Conservation (phyloP, 2,888 invertebrate genomes). For the Crematogaster levior region DNA sequence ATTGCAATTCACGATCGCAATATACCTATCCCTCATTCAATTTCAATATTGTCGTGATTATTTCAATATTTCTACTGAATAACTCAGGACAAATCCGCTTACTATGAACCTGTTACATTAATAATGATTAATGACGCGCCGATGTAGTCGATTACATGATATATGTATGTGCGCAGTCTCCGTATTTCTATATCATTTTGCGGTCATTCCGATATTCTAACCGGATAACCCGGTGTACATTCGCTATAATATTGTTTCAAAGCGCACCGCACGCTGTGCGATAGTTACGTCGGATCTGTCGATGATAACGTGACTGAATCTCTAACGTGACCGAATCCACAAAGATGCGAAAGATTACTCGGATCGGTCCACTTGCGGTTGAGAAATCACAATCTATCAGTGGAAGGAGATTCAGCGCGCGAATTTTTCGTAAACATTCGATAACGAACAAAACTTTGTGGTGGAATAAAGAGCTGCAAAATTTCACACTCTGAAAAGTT, state of each 20-base stretch:
- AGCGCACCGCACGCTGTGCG: neutral
- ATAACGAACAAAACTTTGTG: constrained; percentile 42
- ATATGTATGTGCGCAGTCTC: constrained; percentile 4
- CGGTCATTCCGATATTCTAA: constrained; percentile 24
- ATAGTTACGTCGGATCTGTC: neutral
- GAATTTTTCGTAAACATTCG: constrained; percentile 17
- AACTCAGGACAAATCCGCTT: constrained; percentile 43
- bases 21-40: constrained; percentile 35
- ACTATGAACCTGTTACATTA: constrained; percentile 38
- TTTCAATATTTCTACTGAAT: constrained; percentile 46
- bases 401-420: neutral
- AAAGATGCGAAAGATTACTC: constrained; percentile 26
- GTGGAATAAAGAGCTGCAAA: constrained; percentile 37
- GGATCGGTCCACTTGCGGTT: neutral
- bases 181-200: constrained; percentile 14
- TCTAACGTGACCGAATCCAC: neutral
- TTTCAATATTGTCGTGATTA: constrained; percentile 50
- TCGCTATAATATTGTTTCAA: neutral
- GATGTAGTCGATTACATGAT: constrained; percentile 25
- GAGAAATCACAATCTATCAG: constrained; percentile 11
- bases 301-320: neutral
- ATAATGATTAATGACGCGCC: constrained; percentile 40
- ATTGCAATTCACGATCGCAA: constrained; percentile 32
- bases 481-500: constrained; percentile 57
- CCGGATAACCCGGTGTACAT: neutral